Evolutionary conservation across 2,113 vertebrate species (phyloP).

Genomic region (crab-eating macaque (Macaca fascicularis)): DNA sequence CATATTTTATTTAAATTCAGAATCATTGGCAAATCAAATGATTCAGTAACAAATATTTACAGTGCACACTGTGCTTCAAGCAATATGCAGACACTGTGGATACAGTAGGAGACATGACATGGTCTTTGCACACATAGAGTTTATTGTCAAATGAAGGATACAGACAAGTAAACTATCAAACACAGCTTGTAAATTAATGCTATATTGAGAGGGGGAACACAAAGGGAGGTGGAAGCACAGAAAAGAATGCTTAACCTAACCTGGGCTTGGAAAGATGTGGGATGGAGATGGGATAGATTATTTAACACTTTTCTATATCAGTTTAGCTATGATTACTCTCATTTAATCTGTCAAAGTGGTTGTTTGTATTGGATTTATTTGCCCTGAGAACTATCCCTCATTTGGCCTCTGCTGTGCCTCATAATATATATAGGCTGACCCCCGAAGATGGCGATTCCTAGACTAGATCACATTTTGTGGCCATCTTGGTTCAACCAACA

Average conservation of each 20-base stretch:
- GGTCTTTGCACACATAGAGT: not conserved
- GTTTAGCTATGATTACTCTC: not conserved
- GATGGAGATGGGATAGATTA: not conserved
- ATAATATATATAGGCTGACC: not conserved
- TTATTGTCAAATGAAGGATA: not conserved
- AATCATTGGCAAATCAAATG: constrained; percentile 14
- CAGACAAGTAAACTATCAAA: not conserved
- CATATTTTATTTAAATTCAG: constrained; percentile 38
- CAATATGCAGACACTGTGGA: not conserved
- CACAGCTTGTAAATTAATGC: not conserved
- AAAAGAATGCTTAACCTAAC: not conserved
- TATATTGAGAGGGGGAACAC: not conserved
- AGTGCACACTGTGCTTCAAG: not conserved
- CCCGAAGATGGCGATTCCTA: not conserved
- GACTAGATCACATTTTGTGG: not conserved
- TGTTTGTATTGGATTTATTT: not conserved
- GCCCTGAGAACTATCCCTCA: not conserved
- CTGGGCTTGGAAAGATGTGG: not conserved
- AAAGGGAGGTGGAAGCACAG: not conserved
- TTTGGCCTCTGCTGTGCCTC: not conserved
- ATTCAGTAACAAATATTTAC: constrained; percentile 38
- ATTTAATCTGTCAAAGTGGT: not conserved
- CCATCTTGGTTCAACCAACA: not conserved
- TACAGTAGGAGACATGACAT: not conserved
- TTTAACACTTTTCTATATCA: not conserved